Evolutionary conservation across 2,797 vertebrate genomes (phyloP).

Genomic region (Nyctibius grandis): DNA sequence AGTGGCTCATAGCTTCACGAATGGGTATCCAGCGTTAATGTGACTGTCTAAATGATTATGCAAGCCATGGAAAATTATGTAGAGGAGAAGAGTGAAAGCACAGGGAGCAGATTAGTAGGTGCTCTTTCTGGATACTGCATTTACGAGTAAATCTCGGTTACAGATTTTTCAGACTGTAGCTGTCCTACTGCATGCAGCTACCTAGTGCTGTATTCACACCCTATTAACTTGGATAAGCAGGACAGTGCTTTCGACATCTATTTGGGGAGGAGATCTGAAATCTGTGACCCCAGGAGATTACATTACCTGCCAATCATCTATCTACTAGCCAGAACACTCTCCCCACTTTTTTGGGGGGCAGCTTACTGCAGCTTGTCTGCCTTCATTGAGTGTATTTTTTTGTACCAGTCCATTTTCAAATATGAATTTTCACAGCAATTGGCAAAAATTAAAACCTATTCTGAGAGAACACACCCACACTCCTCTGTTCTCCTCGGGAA

Average conservation of each 20-base stretch:
- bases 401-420: neutral
- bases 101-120: neutral
- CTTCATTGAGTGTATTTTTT: neutral
- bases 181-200: neutral
- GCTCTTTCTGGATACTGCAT: neutral
- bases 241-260: neutral
- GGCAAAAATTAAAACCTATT: neutral
- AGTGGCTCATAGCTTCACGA: neutral
- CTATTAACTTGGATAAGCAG: neutral
- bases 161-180: neutral
- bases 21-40: neutral
- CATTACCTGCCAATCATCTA: neutral
- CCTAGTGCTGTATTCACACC: neutral
- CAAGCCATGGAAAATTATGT: neutral
- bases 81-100: neutral
- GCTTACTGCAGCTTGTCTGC: neutral
- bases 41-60: neutral
- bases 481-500: neutral
- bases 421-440: neutral
- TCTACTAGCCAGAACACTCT: neutral
- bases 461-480: neutral
- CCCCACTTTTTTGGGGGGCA: neutral
- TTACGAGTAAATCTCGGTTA: neutral
- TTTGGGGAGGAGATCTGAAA: neutral
- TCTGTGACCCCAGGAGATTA: neutral